phyloP scores from a whole-genome alignment of 1,140 invertebrate species.

The Spodoptera litura region DNA sequence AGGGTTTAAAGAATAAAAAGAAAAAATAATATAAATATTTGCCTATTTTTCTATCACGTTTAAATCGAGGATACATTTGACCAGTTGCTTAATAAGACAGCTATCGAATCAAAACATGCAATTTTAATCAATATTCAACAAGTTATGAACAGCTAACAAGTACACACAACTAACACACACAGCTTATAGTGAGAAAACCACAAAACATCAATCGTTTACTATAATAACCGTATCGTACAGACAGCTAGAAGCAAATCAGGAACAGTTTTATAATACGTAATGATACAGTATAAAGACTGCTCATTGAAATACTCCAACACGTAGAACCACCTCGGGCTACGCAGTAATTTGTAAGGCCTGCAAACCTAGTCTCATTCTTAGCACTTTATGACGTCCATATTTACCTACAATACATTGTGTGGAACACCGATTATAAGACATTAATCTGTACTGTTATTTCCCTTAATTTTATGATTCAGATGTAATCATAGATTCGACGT shows the following conservation, averaged over 20 bases:
- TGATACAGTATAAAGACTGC: constrained; percentile 26
- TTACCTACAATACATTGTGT: constrained; percentile 4
- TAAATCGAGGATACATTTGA: no score
- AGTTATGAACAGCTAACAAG: not conserved
- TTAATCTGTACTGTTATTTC: constrained; percentile 4
- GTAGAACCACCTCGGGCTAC: not conserved
- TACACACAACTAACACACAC: not conserved
- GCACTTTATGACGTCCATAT: constrained; percentile 9
- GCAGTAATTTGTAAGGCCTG: constrained; percentile 24
- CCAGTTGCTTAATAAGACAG: no score
- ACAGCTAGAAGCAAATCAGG: constrained; percentile 24
- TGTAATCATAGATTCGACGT: not conserved
- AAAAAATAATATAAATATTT: no score
- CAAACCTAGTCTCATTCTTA: constrained; percentile 18
- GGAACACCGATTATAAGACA: not conserved
- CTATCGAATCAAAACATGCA: no score
- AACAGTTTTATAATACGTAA: constrained; percentile 32
- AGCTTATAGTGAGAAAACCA: constrained; percentile 20
- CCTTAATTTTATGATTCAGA: not conserved
- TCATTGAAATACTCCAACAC: constrained; percentile 25
- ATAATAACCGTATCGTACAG: constrained; percentile 28
- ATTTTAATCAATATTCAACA: not conserved
- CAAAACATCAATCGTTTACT: constrained; percentile 19
- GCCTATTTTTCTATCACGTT: no score
- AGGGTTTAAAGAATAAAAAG: no score